Conservation (phyloP, 2,113 vertebrate genomes). For the Emydura subglobosa region DNA sequence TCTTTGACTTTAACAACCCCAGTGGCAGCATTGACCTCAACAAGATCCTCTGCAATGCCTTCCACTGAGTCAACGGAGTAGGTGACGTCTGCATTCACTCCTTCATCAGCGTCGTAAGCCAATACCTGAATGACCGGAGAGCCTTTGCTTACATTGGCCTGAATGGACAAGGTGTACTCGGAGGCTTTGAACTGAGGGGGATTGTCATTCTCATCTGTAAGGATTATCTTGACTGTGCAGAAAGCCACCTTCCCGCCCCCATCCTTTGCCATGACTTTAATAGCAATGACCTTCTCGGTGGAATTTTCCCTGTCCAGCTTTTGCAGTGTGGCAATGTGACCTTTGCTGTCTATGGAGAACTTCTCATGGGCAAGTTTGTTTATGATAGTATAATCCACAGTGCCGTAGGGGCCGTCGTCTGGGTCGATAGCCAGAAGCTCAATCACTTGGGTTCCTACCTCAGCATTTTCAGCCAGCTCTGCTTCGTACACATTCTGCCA, state of each 20-base stretch:
- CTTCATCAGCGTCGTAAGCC: slow-evolving; percentile 96
- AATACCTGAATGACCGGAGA: slow-evolving; percentile 92
- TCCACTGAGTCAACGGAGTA: slow-evolving; percentile 90
- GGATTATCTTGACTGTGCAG: slow-evolving; percentile 96
- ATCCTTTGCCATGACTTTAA: slow-evolving; percentile 97
- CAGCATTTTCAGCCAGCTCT: slow-evolving; percentile 94
- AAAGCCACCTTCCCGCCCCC: slow-evolving; percentile 94
- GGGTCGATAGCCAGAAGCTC: slow-evolving; percentile 91
- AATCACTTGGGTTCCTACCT: slow-evolving; percentile 94
- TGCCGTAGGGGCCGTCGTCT: slow-evolving; percentile 92
- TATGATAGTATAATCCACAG: slow-evolving; percentile 95
- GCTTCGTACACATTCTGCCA: slow-evolving; percentile 91
- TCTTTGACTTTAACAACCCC: slow-evolving; percentile 92
- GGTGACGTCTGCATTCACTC: slow-evolving; percentile 94
- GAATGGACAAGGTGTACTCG: slow-evolving; percentile 91
- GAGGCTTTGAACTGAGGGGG: slow-evolving; percentile 92
- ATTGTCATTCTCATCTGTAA: slow-evolving; percentile 98
- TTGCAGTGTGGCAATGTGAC: slow-evolving; percentile 89
- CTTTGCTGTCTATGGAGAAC: slow-evolving; percentile 87
- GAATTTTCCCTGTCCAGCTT: slow-evolving; percentile 95
- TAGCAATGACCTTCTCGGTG: slow-evolving; percentile 91
- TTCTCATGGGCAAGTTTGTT: slow-evolving; percentile 95
- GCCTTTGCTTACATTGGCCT: slow-evolving; percentile 92
- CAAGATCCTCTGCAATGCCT: slow-evolving; percentile 86
- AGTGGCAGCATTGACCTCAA: slow-evolving; percentile 93